Evolutionary conservation across 1,140 invertebrate species (phyloP), one percentile per base, ranked within the genome.

Genomic region (Oedothorax gibbosus): DNA sequence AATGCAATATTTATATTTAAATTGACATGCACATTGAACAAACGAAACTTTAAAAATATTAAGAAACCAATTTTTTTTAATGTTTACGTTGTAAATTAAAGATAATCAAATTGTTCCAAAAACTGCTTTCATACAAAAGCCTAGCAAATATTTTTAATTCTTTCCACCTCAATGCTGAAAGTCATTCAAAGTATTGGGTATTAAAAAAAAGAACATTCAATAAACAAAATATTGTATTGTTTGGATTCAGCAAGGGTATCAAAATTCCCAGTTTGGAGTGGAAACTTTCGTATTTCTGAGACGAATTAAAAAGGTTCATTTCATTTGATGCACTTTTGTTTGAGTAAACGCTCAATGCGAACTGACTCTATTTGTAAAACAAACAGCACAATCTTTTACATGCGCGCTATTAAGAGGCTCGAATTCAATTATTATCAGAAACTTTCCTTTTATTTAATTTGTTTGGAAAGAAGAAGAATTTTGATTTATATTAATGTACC

Each of bases 221-320:
- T 73, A 73, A 75, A 60, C 54, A 75, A 75, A 75, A 21, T 75
- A 75, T 75, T 35, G 72, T 18, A 53, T 18, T 9, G 2, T 11
- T 10, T 20, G 12, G 51, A 14, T 50, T 10, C n/a, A 35, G 35
- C 21, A 69, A 64, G 12, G 49, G 66, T 12, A 21, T 15, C 66
- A 68, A 50, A 35, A 20, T 35, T 75, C 54, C 72, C 65, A 20
- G 14, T 68, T 68, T 68, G 65, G n/a, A 20, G 49, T 12, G 3
- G 20, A 35, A 69, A 69, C 21, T 21, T 49, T 79, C 21, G 21
- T 56, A 68, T 79, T 79, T 79, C 54, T 69, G 54, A 79, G 65
- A 21, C 10, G 65, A 79, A 81, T 81, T 81, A 71, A 81, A 81
- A 81, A 81, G 7, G 21, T 54, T 81, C 69, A 81, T 81, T 71